Evolutionary conservation across 1,140 invertebrate species (phyloP).

Genomic region (Ostrea denselamellosa): DNA sequence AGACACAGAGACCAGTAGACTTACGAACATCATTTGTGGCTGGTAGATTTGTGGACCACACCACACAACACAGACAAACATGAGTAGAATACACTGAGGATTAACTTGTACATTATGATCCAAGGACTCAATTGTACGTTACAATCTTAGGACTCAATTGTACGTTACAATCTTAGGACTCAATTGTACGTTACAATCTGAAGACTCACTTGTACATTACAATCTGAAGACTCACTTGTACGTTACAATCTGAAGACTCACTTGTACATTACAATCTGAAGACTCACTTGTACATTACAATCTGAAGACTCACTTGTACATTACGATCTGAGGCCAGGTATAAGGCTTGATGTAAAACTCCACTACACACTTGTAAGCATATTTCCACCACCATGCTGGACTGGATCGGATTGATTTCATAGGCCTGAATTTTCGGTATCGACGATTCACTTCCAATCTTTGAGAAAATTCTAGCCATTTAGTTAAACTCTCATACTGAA

Average conservation of each 20-base stretch:
- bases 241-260: constrained; percentile 84
- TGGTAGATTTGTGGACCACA: too few relatives aligned
- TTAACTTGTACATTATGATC: constrained; percentile 84
- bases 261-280: too few relatives aligned
- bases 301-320: constrained; percentile 81
- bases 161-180: too few relatives aligned
- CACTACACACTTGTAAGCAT: constrained; percentile 86
- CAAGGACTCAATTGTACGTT: constrained; percentile 83
- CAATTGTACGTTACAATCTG: constrained; percentile 85
- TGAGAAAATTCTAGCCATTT: constrained; percentile 85
- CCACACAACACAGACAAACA: too few relatives aligned
- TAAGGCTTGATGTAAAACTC: constrained; percentile 87
- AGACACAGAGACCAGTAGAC: too few relatives aligned
- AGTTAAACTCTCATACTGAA: constrained; percentile 84
- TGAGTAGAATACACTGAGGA: constrained; percentile 6
- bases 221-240: constrained; percentile 82
- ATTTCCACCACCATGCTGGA: constrained; percentile 86
- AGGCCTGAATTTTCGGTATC: constrained; percentile 81
- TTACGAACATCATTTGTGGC: too few relatives aligned
- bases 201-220: constrained; percentile 85
- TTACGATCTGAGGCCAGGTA: constrained; percentile 86
- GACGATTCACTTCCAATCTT: constrained; percentile 85
- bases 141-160: constrained; percentile 84
- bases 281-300: too few relatives aligned
- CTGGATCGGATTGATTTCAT: constrained; percentile 77